Conservation (phyloP, 1,140 invertebrate species). For the Phthorimaea operculella region DNA sequence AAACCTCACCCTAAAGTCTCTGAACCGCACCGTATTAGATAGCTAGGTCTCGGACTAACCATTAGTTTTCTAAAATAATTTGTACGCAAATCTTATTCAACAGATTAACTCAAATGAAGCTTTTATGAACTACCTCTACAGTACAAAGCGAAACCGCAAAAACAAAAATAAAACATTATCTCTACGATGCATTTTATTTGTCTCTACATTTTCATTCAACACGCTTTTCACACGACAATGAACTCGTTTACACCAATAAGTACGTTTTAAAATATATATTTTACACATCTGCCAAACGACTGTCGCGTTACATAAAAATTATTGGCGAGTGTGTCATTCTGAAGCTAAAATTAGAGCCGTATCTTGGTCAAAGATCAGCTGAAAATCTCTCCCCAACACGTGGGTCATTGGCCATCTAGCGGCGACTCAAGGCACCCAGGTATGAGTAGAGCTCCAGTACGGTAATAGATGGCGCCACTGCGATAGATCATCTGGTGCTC, state of each 20-base stretch:
- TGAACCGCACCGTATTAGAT: too few relatives aligned
- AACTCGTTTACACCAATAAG: background rate
- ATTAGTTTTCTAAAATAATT: too few relatives aligned
- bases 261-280: background rate
- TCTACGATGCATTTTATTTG: background rate
- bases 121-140: too few relatives aligned
- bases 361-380: background rate
- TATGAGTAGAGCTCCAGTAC: background rate
- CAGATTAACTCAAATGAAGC: too few relatives aligned
- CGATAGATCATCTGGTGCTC: background rate
- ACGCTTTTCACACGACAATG: background rate
- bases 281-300: constrained; percentile 1
- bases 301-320: background rate
- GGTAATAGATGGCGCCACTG: background rate
- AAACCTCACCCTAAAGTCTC: too few relatives aligned
- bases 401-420: background rate
- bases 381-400: background rate
- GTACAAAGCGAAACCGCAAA: too few relatives aligned
- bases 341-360: background rate
- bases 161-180: too few relatives aligned
- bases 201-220: background rate
- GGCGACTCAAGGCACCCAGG: background rate
- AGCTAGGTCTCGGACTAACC: too few relatives aligned
- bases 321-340: constrained; percentile 2
- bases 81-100: too few relatives aligned